Conservation (phyloP, 2,797 vertebrate genomes). For the Mycteria americana region DNA sequence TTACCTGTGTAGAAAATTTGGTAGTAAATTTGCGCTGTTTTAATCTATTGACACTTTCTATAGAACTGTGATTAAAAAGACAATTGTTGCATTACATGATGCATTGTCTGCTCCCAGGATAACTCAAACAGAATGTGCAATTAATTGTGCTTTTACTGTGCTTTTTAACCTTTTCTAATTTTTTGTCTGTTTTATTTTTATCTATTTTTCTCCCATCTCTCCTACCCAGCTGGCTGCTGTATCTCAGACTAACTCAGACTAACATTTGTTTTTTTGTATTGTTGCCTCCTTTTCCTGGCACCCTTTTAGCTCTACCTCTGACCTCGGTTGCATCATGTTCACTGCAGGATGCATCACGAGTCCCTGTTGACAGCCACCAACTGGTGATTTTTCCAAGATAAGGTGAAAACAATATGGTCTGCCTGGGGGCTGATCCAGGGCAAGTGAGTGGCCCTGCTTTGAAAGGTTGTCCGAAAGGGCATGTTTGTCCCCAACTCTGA, state of each 20-base stretch:
- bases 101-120: not conserved
- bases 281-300: not conserved
- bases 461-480: slow-evolving; percentile 54
- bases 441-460: slow-evolving; percentile 16
- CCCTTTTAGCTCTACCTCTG: not conserved
- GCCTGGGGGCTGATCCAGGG: slow-evolving; percentile 16
- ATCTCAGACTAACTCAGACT: not conserved
- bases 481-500: slow-evolving; percentile 55
- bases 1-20: not conserved
- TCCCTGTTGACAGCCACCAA: not conserved
- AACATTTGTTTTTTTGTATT: not conserved
- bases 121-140: not conserved
- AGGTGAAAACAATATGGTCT: not conserved
- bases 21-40: not conserved
- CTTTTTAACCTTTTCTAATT: not conserved
- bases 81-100: not conserved
- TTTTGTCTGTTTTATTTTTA: not conserved
- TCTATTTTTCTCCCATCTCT: not conserved
- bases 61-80: not conserved
- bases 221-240: not conserved
- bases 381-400: slow-evolving; percentile 5
- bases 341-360: not conserved
- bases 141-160: not conserved
- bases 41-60: not conserved
- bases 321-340: not conserved